Evolutionary conservation across 2,113 vertebrate species (phyloP), one percentile per base, ranked within the genome.

Genomic region (Anthoscopus minutus): DNA sequence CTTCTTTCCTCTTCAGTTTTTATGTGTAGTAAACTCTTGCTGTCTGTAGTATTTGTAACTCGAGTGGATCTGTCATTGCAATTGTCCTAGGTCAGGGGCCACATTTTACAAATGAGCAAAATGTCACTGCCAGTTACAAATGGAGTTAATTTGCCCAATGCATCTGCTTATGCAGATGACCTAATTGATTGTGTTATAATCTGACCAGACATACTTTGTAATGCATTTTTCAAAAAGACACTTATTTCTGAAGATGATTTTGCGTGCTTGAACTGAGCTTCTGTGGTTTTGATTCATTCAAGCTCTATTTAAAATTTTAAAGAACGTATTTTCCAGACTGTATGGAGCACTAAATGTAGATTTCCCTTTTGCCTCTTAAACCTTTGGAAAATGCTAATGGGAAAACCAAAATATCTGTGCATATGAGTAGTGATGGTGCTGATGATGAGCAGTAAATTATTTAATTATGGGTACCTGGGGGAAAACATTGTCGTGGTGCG

Each of bases 401-500:
- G 5, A 48, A 83, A 91, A 33, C 13, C 60, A 67, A 48, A 42
- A 27, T 35, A 53, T 9, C 0, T 1, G 25, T 51, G 51, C 4
- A 0, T 51, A 16, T 27, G 57, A 48, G 33, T 48, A 84, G 67
- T 15, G 62, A 14, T 80, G 42, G 37, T 79, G 45, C 40, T 88
- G 78, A n/a, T 54, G 48, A 28, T 77, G 73, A 88, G 44, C 74
- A 37, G 35, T 94, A 81, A 91, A 89, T 81, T 71, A 71, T 67
- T 91, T 80, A 91, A 87, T 93, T 88, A 44, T 44, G 56, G 53
- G 64, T 81, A 61, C 37, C 72, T 0, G 0, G 85, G 79, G 72
- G 37, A 81, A 96, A 96, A 93, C 85, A 76, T 42, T 81, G 85
- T 94, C 86, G 88, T 90, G 89, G 44, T 95, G 90, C 95, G 94